Evolutionary conservation across 2,113 vertebrate species (phyloP).

Genomic region (Ginglymostoma cirratum): DNA sequence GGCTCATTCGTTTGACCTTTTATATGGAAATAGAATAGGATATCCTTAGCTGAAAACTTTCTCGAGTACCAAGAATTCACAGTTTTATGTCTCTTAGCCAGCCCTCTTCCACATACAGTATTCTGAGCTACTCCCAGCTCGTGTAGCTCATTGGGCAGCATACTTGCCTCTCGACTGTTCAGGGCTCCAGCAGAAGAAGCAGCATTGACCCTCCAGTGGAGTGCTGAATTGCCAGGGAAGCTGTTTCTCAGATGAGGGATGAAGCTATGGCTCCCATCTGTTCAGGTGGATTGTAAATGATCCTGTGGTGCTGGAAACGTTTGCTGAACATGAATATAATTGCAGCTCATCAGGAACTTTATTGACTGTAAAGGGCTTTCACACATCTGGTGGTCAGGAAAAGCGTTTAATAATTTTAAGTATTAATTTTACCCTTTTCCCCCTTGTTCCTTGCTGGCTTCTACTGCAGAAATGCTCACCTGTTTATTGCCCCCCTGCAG

Average conservation of each 20-base stretch:
- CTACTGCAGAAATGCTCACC: not conserved
- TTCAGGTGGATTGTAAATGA: not conserved
- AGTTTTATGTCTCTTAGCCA: not conserved
- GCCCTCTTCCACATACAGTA: not conserved
- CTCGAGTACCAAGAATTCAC: not conserved
- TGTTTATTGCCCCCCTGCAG: not conserved
- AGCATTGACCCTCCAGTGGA: not conserved
- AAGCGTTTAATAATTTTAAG: not conserved
- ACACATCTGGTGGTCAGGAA: not conserved
- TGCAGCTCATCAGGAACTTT: not conserved
- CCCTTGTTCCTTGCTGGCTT: not conserved
- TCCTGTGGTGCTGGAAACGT: not conserved
- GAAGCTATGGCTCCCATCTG: not conserved
- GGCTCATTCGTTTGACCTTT: not conserved
- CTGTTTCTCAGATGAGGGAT: not conserved
- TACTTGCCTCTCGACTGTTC: not conserved
- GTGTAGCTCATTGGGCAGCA: too few relatives aligned
- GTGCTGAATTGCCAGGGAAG: not conserved
- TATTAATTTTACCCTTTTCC: not conserved
- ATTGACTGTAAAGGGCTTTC: not conserved
- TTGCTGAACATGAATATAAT: not conserved
- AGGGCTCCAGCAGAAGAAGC: not conserved
- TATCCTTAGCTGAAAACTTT: not conserved
- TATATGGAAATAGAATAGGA: not conserved
- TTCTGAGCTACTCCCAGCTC: not conserved